phyloP scores from a whole-genome alignment of 1,140 invertebrate species.

The Pristionchus pacificus region DNA sequence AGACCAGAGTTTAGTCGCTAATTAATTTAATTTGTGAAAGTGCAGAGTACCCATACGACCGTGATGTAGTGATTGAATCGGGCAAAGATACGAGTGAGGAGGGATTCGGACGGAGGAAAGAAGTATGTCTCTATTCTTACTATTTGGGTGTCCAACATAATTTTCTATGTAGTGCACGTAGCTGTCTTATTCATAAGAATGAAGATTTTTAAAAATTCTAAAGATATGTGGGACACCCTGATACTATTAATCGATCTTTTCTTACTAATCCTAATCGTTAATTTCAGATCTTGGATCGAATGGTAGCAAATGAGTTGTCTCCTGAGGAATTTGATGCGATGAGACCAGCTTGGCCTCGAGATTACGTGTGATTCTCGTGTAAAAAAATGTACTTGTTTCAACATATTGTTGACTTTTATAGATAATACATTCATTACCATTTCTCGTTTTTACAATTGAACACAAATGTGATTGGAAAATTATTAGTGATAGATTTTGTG shows the following conservation, averaged over 20 bases:
- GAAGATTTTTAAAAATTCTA: no score
- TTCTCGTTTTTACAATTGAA: no score
- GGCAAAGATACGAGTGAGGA: neutral
- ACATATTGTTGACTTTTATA: no score
- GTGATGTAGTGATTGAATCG: slow-evolving; percentile 2
- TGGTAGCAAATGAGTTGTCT: slow-evolving; percentile 4
- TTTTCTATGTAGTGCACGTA: no score
- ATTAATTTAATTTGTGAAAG: neutral
- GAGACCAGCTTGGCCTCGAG: slow-evolving; percentile 27
- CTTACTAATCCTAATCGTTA: neutral
- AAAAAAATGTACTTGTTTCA: no score
- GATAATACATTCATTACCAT: no score
- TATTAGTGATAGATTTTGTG: no score
- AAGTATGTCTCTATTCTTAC: neutral
- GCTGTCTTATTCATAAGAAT: no score
- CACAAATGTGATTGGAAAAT: no score
- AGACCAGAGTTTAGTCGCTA: neutral
- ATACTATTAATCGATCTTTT: no score
- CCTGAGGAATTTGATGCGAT: slow-evolving; percentile 28
- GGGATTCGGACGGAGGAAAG: neutral
- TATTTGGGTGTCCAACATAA: no score
- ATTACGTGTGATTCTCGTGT: slow-evolving; percentile 18
- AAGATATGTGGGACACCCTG: no score
- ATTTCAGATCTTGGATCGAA: slow-evolving; percentile 17
- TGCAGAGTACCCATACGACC: neutral